These are phyloP conservation scores for Spodoptera litura DNA, from an alignment of 1,140 invertebrate species.

Conservation along the genomic window DNA sequence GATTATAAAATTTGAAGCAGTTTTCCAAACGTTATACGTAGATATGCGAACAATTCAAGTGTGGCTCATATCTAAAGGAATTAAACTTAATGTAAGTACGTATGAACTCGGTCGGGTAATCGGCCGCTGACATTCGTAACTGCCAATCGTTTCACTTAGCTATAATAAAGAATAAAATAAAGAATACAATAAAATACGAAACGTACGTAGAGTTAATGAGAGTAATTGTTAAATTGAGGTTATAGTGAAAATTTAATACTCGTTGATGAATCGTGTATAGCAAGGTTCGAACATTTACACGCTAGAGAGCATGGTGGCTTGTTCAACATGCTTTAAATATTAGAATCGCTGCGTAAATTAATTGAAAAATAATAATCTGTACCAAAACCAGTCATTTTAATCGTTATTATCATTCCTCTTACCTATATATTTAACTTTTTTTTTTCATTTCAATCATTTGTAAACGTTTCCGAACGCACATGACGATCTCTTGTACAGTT, in stretches of 20 bases:
- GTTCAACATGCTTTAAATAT: conserved; percentile 15
- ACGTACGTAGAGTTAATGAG: conserved; percentile 76
- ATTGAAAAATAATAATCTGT: conserved; percentile 11
- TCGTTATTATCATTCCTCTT: conserved; percentile 47
- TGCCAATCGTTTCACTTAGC: conserved; percentile 81
- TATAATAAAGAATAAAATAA: conserved; percentile 68
- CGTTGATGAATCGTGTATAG: conserved; percentile 78
- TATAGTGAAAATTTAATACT: conserved; percentile 84
- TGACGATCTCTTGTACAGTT: conserved; percentile 56
- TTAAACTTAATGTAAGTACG: conserved; percentile 48
- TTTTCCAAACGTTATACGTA: conserved; percentile 50
- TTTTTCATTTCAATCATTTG: conserved; percentile 1
- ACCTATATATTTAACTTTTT: conserved; percentile 40
- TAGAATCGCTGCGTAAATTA: background rate
- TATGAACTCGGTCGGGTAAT: conserved; percentile 54
- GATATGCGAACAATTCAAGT: conserved; percentile 55
- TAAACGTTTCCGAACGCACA: conserved; percentile 54
- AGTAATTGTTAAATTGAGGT: conserved; percentile 80
- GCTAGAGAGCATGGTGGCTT: conserved; percentile 45
- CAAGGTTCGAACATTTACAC: conserved; percentile 60
- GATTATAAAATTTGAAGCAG: conserved; percentile 56
- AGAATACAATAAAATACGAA: conserved; percentile 67
- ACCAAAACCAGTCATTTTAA: conserved; percentile 16
- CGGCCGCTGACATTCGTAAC: conserved; percentile 63
- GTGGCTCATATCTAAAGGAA: conserved; percentile 48